A percentile compares a stretch with the other conserved stretches of the same genome.
These are phyloP conservation scores for Antrozous pallidus DNA, from an alignment of 2,797 vertebrate genomes.

Conservation along the genomic window DNA sequence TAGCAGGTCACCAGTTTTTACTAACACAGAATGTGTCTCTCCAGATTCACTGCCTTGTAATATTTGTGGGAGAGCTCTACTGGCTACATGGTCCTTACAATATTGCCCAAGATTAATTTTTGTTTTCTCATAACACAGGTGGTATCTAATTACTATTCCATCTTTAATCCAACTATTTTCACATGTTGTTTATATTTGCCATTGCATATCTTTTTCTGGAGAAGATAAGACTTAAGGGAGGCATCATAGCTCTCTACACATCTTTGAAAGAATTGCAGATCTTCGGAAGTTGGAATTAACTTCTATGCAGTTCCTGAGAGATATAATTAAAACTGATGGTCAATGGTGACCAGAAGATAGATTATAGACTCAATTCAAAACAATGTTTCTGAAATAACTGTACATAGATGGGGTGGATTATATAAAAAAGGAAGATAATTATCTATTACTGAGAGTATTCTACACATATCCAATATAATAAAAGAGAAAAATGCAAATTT, in stretches of 20 bases:
- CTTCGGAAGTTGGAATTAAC: not conserved
- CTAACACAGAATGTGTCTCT: not conserved
- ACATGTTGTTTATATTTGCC: not conserved
- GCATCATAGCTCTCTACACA: not conserved
- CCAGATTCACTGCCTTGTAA: not conserved
- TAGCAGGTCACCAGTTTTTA: not conserved
- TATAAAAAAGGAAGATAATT: constrained; percentile 1
- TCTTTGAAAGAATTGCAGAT: not conserved
- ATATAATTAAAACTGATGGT: not conserved
- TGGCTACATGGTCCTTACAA: not conserved
- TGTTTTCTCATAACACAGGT: not conserved
- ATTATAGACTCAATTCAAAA: not conserved
- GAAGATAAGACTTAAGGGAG: not conserved
- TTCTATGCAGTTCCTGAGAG: not conserved
- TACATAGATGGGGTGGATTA: not conserved
- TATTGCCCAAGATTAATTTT: not conserved
- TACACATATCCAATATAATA: too few relatives aligned
- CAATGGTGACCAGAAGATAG: not conserved
- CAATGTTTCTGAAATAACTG: not conserved
- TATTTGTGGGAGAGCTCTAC: not conserved
- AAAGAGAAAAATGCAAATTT: too few relatives aligned
- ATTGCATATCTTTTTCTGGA: not conserved
- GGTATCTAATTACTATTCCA: not conserved
- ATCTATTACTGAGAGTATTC: not conserved
- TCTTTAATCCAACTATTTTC: not conserved